Evolutionary conservation across 2,888 invertebrate species (phyloP).

Genomic region (Gasteruption jaculator): DNA sequence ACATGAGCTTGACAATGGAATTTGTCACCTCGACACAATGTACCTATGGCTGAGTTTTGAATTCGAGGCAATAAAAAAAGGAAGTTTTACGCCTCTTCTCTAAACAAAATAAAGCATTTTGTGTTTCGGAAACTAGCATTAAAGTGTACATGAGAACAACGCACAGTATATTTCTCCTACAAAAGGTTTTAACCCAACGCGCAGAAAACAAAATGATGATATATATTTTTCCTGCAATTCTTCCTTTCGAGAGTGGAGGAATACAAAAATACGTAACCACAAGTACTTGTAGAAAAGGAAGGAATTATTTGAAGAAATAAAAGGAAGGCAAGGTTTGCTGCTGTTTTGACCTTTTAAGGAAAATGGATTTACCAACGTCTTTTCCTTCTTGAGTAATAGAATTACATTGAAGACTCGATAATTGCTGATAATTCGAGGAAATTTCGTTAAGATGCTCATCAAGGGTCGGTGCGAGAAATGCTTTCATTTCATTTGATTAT

Average conservation of each 20-base stretch:
- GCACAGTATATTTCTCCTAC: too few relatives aligned
- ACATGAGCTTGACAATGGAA: slow-evolving; percentile 38
- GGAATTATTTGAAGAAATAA: slow-evolving; percentile 1
- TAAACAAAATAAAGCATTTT: too few relatives aligned
- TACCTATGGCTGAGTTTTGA: slow-evolving; percentile 9
- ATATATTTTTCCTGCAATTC: too few relatives aligned
- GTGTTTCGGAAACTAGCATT: too few relatives aligned
- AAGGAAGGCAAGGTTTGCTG: background rate
- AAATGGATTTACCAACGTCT: slow-evolving; percentile 45
- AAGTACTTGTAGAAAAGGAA: slow-evolving; percentile 5
- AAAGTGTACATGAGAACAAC: too few relatives aligned
- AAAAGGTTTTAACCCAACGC: too few relatives aligned
- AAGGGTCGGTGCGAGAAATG: slow-evolving; percentile 41
- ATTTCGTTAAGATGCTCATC: slow-evolving; percentile 52
- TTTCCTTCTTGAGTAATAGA: slow-evolving; percentile 44
- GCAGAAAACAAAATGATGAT: too few relatives aligned
- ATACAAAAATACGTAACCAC: too few relatives aligned
- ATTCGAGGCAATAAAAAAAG: slow-evolving; percentile 8
- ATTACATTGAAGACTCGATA: slow-evolving; percentile 50
- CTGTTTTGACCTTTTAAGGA: slow-evolving; percentile 34
- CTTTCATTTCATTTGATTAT: slow-evolving; percentile 51
- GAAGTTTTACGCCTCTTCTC: too few relatives aligned
- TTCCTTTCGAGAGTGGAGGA: too few relatives aligned
- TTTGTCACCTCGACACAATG: slow-evolving; percentile 30
- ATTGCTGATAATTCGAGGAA: slow-evolving; percentile 51